These are phyloP conservation scores for Drosophila varians DNA, from an alignment of 1,140 invertebrate species.

Conservation along the genomic window DNA sequence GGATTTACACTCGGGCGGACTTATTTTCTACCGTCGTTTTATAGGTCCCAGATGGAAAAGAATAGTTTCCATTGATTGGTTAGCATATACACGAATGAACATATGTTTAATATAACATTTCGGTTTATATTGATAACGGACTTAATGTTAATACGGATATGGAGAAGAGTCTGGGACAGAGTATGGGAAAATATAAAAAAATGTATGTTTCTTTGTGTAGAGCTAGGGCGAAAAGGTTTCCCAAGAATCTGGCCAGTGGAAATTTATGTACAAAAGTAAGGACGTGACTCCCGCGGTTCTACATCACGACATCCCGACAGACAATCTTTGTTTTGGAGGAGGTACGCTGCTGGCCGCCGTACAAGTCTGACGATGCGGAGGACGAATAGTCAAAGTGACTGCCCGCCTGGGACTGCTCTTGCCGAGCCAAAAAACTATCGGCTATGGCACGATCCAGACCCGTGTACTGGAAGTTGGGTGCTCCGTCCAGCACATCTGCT, in stretches of 20 bases:
- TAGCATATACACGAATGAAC: neutral
- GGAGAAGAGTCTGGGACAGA: neutral
- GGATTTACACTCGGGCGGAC: neutral
- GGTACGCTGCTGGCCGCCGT: constrained; percentile 48
- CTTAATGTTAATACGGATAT: constrained; percentile 24
- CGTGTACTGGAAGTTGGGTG: constrained; percentile 70
- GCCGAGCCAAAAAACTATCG: constrained; percentile 75
- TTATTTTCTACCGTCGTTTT: neutral
- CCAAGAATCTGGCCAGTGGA: neutral
- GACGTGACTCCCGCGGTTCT: neutral
- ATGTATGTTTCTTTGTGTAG: constrained; percentile 1
- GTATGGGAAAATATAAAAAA: constrained; percentile 13
- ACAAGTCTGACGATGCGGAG: constrained; percentile 58
- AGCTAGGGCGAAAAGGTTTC: neutral
- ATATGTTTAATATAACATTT: constrained; percentile 53
- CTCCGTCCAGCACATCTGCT: constrained; percentile 72
- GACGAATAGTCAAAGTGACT: constrained; percentile 79
- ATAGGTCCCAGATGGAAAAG: neutral
- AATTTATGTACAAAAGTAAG: constrained; percentile 43
- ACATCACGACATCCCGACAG: constrained; percentile 71
- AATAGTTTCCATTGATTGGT: neutral
- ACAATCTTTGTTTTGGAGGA: constrained; percentile 76
- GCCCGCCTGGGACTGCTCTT: constrained; percentile 73
- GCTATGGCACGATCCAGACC: constrained; percentile 78
- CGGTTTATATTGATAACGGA: constrained; percentile 48